Conservation (phyloP, 2,113 vertebrate species). For the Sciurus niger region DNA sequence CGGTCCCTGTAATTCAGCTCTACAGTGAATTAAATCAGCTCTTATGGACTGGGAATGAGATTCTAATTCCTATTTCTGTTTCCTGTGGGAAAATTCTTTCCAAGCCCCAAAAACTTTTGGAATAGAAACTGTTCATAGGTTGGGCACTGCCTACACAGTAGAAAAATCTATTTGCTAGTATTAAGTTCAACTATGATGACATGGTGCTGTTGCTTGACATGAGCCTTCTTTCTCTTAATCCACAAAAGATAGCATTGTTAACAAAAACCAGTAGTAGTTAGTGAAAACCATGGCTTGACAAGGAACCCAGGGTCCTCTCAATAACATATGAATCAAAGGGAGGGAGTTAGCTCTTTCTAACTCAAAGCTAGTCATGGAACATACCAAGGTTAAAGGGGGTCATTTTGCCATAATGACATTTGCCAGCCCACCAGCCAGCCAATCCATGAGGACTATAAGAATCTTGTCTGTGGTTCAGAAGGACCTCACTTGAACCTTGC, state of each 20-base stretch:
- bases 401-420: no score
- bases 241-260: slow-evolving; percentile 29
- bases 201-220: background rate
- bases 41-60: background rate
- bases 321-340: background rate
- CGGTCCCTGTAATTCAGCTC: background rate
- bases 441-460: no score
- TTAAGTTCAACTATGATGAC: background rate
- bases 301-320: background rate
- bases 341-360: background rate
- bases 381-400: background rate
- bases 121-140: background rate
- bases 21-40: background rate
- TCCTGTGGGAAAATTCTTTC: slow-evolving; percentile 46
- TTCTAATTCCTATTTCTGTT: background rate
- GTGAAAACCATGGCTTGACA: slow-evolving; percentile 26
- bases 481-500: background rate
- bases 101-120: slow-evolving; percentile 1
- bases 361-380: background rate
- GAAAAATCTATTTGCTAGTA: background rate
- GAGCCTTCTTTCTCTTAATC: background rate
- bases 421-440: background rate
- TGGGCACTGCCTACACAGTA: background rate
- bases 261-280: background rate
- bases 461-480: background rate